Percentiles rank a stretch among this genome's conserved stretches.
Evolutionary conservation across 2,888 invertebrate genomes (phyloP).

Genomic region (Rhopalosiphum nymphaeae): DNA sequence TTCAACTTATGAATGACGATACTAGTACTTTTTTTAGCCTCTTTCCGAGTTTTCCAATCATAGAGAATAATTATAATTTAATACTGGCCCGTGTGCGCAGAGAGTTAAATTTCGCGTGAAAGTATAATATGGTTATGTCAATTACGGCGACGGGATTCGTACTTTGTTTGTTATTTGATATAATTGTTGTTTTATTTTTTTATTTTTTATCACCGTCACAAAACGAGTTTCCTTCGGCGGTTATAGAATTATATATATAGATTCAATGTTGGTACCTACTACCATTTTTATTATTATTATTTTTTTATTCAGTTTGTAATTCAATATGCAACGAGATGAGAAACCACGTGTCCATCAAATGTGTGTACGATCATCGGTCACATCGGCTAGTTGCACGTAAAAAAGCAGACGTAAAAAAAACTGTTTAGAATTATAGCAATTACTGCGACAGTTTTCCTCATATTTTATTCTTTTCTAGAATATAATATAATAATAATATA

Average conservation of each 20-base stretch:
- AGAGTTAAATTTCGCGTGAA: not conserved
- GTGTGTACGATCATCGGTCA: slow-evolving; percentile 9
- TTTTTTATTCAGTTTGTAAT: slow-evolving; percentile 43
- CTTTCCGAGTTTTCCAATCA: not conserved
- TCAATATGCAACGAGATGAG: slow-evolving; percentile 46
- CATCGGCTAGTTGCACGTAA: not conserved
- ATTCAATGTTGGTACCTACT: slow-evolving; percentile 33
- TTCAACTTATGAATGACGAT: not conserved
- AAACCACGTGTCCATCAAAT: slow-evolving; percentile 41
- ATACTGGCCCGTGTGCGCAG: not conserved
- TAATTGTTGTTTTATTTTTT: slow-evolving; percentile 36
- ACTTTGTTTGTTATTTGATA: slow-evolving; percentile 26
- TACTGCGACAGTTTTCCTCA: slow-evolving; percentile 33
- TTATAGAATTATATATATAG: not conserved
- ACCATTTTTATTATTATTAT: not conserved
- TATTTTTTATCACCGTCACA: slow-evolving; percentile 8
- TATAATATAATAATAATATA: not conserved
- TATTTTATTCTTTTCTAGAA: slow-evolving; percentile 44
- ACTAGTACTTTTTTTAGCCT: not conserved
- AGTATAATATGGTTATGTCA: not conserved
- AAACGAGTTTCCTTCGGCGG: slow-evolving; percentile 33
- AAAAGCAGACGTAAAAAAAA: slow-evolving; percentile 27
- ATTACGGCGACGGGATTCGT: not conserved
- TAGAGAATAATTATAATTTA: not conserved
- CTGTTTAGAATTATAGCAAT: slow-evolving; percentile 25